Base-by-base conservation (phyloP, 35 echinoderm and acorn worm species). In the Apostichopus californicus region DNA sequence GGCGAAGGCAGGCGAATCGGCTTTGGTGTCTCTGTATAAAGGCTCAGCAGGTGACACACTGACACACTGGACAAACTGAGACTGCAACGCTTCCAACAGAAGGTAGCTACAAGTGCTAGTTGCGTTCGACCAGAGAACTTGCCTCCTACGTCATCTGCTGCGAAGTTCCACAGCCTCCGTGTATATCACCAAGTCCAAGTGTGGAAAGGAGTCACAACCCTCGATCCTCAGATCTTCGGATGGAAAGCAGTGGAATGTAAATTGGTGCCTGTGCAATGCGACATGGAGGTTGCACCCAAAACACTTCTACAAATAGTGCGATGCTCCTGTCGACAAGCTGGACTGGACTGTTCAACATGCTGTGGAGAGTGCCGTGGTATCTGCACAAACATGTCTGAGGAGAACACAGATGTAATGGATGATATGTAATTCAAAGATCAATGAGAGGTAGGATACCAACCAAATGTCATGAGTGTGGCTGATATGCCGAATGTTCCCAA, bases 281-380 rank as follows among this genome's bases (percentile, higher is more conserved):
- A 86, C 18, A 86, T 34, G 2, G 46, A 86, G 9, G 0, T 18
- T 57, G 83, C 83, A 54, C 83, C 83, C 15, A 15, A 79, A 65
- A 78, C 53, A 58, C 83, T 87, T 87, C 68, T 90, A 75, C 21
- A 77, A 78, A 55, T 90, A 90, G 20, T 77, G 87, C 9, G 87
- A n/a, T 89, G 87, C 87, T 89, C 87, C 88, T 90, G 88, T 75
- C n/a, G 88, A 73, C 20, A 90, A 54, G 61, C 61, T 77, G 88
- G 73, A 8, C 61, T 77, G 88, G 73, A 8, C 61, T 90, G 66
- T 75, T 77, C 71, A 26, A 24, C 88, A 77, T 70, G 21, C 25
- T 77, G 88, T 90, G 14, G 88, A 28, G 88, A 90, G 73, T 90
- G 70, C 87, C 58, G 22, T 46, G 87, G 18, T 73, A 18, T 75